Evolutionary conservation across 2,797 vertebrate species (phyloP).

Genomic region (Melanotaenia trifasciata): DNA sequence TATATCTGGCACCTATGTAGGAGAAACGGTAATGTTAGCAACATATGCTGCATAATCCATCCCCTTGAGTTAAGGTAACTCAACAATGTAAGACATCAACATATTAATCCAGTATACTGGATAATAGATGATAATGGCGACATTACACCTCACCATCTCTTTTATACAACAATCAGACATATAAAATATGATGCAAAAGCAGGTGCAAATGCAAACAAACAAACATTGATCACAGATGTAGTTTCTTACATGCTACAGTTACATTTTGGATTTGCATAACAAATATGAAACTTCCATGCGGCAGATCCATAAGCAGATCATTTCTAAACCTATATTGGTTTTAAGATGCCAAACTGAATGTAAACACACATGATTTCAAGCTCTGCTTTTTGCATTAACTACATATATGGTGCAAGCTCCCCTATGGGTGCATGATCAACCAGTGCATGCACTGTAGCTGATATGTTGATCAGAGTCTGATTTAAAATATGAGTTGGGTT

Average conservation of each 20-base stretch:
- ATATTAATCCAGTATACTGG: no score
- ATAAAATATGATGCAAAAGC: no score
- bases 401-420: background rate
- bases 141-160: background rate
- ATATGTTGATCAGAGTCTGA: conserved; percentile 38
- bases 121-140: background rate
- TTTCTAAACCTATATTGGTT: background rate
- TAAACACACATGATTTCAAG: background rate
- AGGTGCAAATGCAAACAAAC: no score
- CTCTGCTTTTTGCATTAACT: background rate
- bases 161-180: background rate
- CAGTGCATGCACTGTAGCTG: background rate
- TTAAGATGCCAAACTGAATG: background rate
- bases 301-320: background rate
- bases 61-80: background rate
- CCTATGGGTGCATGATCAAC: conserved; percentile 19
- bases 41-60: background rate
- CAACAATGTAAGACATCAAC: background rate
- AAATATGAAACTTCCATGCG: background rate
- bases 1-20: background rate
- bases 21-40: background rate
- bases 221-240: no score
- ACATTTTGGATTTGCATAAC: background rate
- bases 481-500: conserved; percentile 29
- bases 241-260: background rate